Conservation (phyloP, 1,140 invertebrate species). For the Lordiphosa mommai region DNA sequence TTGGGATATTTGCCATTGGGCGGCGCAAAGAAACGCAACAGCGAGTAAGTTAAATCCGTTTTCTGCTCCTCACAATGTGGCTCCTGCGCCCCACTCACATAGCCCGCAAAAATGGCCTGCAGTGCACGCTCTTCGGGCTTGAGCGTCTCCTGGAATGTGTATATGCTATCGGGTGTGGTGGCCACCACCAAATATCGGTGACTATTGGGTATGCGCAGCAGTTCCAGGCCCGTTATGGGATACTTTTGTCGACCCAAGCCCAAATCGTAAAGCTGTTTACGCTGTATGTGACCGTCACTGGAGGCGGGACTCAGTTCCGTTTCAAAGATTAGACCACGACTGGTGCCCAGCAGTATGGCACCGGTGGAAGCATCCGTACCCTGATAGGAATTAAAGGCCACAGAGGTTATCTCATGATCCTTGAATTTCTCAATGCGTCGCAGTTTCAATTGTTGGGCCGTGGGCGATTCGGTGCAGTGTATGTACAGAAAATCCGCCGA, state of each 20-base stretch:
- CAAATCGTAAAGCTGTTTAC: slow-evolving; percentile 94
- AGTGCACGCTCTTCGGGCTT: slow-evolving; percentile 85
- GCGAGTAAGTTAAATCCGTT: slow-evolving; percentile 88
- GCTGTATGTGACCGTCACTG: slow-evolving; percentile 87
- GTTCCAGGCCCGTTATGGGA: slow-evolving; percentile 92
- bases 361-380: slow-evolving; percentile 86
- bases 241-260: slow-evolving; percentile 85
- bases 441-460: slow-evolving; percentile 81
- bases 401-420: slow-evolving; percentile 93
- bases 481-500: slow-evolving; percentile 90
- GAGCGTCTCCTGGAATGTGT: slow-evolving; percentile 91
- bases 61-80: slow-evolving; percentile 84
- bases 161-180: slow-evolving; percentile 90
- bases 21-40: slow-evolving; percentile 89
- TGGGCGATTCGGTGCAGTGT: slow-evolving; percentile 81
- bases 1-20: slow-evolving; percentile 84
- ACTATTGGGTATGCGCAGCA: slow-evolving; percentile 86
- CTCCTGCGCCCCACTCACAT: slow-evolving; percentile 82
- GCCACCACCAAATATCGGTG: slow-evolving; percentile 90
- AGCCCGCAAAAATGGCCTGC: slow-evolving; percentile 89
- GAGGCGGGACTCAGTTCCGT: slow-evolving; percentile 90
- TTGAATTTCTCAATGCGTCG: slow-evolving; percentile 84
- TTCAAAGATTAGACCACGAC: slow-evolving; percentile 94
- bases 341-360: slow-evolving; percentile 93
- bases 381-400: slow-evolving; percentile 93